A percentile compares a stretch with the other conserved stretches of the same genome.
Evolutionary conservation across 2,797 vertebrate genomes (phyloP).

Genomic region (Emydoidea blandingii): DNA sequence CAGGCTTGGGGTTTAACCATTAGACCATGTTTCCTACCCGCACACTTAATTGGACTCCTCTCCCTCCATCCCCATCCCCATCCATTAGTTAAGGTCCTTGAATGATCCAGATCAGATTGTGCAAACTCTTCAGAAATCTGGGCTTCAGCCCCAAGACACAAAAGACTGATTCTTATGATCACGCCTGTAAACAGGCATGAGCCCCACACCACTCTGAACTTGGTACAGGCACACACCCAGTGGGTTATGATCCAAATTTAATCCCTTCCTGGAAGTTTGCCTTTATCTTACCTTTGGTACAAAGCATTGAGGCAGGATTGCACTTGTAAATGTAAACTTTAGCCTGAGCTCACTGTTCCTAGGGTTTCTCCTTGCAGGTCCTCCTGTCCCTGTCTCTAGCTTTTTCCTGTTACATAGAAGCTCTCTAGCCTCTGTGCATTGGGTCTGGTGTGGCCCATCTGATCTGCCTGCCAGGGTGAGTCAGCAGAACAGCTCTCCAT

Average conservation of each 20-base stretch:
- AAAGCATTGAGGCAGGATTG: neutral
- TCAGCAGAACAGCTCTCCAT: neutral
- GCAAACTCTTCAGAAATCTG: neutral
- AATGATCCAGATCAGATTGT: neutral
- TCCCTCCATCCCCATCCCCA: neutral
- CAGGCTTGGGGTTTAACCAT: neutral
- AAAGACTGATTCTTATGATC: neutral
- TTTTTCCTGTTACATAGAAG: conserved; percentile 32
- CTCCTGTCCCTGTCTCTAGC: conserved; percentile 56
- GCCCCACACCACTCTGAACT: neutral
- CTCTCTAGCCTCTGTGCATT: conserved; percentile 27
- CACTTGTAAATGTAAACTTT: conserved; percentile 26
- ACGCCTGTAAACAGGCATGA: neutral
- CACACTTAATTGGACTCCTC: neutral
- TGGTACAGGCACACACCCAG: neutral
- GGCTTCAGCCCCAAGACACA: neutral
- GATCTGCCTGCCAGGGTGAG: conserved; percentile 50
- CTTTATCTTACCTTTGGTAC: conserved; percentile 29
- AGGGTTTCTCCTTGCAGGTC: conserved; percentile 70
- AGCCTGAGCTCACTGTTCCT: conserved; percentile 55
- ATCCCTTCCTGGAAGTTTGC: neutral
- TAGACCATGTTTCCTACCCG: neutral
- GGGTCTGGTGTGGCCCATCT: conserved; percentile 54
- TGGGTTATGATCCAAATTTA: neutral
- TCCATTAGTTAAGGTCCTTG: neutral